Conservation (phyloP, 2,888 invertebrate species). For the Drosophila tanythrix region DNA sequence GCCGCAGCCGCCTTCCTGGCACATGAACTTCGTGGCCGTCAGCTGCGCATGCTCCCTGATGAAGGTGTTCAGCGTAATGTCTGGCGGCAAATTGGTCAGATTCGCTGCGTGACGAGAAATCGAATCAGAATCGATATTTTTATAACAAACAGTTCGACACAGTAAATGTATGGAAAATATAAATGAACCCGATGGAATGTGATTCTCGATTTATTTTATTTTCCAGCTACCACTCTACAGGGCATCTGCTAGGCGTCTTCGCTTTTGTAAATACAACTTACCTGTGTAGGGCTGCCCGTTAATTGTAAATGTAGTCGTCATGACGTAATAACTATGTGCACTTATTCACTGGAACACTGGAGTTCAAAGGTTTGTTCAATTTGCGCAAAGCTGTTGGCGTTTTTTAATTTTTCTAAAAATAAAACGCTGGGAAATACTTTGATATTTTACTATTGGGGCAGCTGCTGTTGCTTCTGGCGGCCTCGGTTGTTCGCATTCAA, state of each 20-base stretch:
- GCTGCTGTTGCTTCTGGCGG: slow-evolving; percentile 34
- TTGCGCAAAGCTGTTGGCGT: neutral
- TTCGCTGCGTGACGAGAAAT: slow-evolving; percentile 57
- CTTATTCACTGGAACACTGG: neutral
- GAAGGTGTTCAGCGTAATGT: slow-evolving; percentile 87
- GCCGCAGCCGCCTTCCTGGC: slow-evolving; percentile 89
- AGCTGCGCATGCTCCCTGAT: slow-evolving; percentile 87
- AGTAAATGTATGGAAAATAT: neutral
- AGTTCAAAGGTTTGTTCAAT: neutral
- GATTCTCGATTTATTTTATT: neutral
- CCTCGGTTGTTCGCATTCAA: slow-evolving; percentile 36
- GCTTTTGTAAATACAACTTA: slow-evolving; percentile 39
- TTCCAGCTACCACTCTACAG: neutral
- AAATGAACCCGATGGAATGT: neutral
- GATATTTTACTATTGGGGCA: slow-evolving; percentile 18
- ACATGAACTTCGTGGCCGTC: slow-evolving; percentile 89
- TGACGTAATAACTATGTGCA: slow-evolving; percentile 27
- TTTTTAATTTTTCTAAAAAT: slow-evolving; percentile 28
- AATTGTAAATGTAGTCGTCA: slow-evolving; percentile 74
- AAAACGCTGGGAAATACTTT: slow-evolving; percentile 11
- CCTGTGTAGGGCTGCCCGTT: slow-evolving; percentile 73
- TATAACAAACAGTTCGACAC: neutral
- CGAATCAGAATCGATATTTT: neutral
- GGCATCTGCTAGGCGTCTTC: neutral
- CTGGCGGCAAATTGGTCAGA: slow-evolving; percentile 81